Evolutionary conservation across 2,113 vertebrate genomes (phyloP).

Genomic region (Scolopax mira): DNA sequence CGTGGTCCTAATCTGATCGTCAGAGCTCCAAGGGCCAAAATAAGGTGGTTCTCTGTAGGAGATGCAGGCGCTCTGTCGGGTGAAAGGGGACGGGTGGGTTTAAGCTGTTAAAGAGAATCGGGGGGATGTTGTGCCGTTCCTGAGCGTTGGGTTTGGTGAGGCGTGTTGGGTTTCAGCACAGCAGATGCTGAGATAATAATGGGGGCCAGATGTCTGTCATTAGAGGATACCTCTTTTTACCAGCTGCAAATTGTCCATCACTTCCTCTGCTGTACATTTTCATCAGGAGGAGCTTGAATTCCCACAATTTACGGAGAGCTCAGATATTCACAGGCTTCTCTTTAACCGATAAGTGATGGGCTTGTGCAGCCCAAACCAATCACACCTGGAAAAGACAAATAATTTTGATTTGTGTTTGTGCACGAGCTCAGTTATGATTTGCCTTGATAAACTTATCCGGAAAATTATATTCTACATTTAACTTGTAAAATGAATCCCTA

Average conservation of each 20-base stretch:
- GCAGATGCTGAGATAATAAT: not conserved
- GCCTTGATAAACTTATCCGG: not conserved
- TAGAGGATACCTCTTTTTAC: not conserved
- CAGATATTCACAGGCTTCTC: not conserved
- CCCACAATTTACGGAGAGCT: not conserved
- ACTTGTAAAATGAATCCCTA: not conserved
- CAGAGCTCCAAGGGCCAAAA: not conserved
- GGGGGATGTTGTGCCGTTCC: not conserved
- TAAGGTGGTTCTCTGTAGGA: rapidly evolving
- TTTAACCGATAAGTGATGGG: not conserved
- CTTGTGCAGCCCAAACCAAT: not conserved
- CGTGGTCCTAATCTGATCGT: not conserved
- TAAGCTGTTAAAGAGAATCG: not conserved
- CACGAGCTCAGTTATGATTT: not conserved
- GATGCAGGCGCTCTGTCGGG: rapidly evolving
- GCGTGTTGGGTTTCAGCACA: not conserved
- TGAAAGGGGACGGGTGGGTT: not conserved
- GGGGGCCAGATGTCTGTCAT: constrained; percentile 24
- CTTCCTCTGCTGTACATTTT: not conserved
- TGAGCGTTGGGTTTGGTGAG: not conserved
- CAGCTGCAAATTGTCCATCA: constrained; percentile 5
- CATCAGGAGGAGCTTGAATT: not conserved
- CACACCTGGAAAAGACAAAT: not conserved
- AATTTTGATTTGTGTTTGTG: not conserved
- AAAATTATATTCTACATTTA: not conserved